Evolutionary conservation across 2,113 vertebrate species (phyloP), one percentile per base, ranked within the genome.

Genomic region (Mobula hypostoma): DNA sequence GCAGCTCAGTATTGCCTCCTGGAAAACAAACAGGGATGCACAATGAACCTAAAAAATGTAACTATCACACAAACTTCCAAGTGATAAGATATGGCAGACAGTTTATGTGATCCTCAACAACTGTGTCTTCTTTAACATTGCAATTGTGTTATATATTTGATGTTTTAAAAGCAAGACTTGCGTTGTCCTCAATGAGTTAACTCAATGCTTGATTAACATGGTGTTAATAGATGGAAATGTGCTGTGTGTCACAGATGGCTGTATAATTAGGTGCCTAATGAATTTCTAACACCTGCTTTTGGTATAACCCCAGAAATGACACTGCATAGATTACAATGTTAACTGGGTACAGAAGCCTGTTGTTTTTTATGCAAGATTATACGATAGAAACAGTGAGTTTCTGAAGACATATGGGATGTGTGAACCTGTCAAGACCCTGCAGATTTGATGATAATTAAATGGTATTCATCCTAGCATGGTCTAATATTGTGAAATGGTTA

Each of bases 241-340:
- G n/a, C n/a, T 93, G 32, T 48, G 68, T 29, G 36, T 12, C 70
- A 74, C 91, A 93, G 91, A 93, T 93, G 91, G 91, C 27, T 40
- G 12, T 48, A 74, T 93, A 93, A 93, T 93, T 74, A 93, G 91
- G 9, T 74, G 70, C 27, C 63, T 76, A 93, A 93, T 93, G 91
- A 93, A 74, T 74, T 74, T 93, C 91, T 40, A 93, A 56, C 91
- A 74, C 68, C 91, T 93, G 91, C 40, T 93, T 93, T 74, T 40
- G 48, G 70, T 93, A 19, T 74, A 93, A 93, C 91, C 91, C 91
- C 70, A 93, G 91, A 24, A 93, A 92, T 68, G 66, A 92, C 88
- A 93, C 70, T 76, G 91, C 68, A 74, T 74, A 27, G 91, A 93
- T 93, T 74, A 74, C 91, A 14, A 56, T 93, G 91, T 93, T 74